phyloP scores from a whole-genome alignment of 2,113 vertebrate species.

The Bufo gargarizans region DNA sequence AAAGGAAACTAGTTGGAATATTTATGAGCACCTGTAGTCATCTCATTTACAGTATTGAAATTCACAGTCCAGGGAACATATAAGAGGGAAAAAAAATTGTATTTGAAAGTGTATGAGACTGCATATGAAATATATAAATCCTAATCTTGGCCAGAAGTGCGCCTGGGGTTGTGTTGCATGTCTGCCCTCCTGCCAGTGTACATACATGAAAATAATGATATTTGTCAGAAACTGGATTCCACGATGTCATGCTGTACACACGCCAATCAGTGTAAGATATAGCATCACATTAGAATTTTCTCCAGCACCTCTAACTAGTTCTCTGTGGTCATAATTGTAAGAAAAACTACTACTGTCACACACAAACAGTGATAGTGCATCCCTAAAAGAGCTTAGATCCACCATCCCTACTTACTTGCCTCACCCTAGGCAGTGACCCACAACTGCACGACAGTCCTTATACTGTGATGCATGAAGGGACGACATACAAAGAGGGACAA shows the following conservation, averaged over 20 bases:
- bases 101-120: constrained; percentile 63
- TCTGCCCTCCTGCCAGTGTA: constrained; percentile 33
- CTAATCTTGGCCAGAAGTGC: constrained; percentile 58
- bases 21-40: constrained; percentile 71
- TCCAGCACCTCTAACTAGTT: constrained; percentile 24
- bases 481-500: too few species aligned
- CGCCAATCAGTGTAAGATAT: constrained; percentile 14
- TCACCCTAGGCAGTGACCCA: too few species aligned
- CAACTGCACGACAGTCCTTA: too few species aligned
- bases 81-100: constrained; percentile 62
- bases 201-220: constrained; percentile 35
- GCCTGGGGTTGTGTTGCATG: constrained; percentile 49
- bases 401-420: too few species aligned
- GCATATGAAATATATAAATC: constrained; percentile 59
- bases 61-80: constrained; percentile 22
- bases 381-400: too few species aligned
- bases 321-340: constrained; percentile 5
- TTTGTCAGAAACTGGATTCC: constrained; percentile 32
- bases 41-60: constrained; percentile 64
- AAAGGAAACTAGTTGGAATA: constrained; percentile 61
- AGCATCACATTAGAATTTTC: constrained; percentile 8
- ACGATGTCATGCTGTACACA: constrained; percentile 38
- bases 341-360: neutral
- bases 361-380: too few species aligned
- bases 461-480: too few species aligned